Base-by-base conservation (phyloP, 2,113 vertebrate genomes). In the Cyanoderma ruficeps region DNA sequence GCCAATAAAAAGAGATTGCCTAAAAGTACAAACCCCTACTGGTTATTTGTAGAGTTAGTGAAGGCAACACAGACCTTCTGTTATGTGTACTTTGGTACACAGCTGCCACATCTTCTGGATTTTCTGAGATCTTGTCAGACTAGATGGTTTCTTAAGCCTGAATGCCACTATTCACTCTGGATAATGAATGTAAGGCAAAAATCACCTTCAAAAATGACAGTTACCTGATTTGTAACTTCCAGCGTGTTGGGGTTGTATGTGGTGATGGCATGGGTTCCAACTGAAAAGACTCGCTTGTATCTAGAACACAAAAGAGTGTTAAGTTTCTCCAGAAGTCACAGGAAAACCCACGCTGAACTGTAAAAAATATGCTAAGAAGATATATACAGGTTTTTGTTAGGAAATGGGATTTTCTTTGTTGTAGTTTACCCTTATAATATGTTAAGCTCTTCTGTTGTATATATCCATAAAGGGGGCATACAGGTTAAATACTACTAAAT, bases 141-240 rank as follows among this genome's bases (percentile, higher is more conserved):
- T 39, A 47, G 17, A 42, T 3, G 37, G 41, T 25, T 90, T 85
- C 49, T 72, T 11, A 87, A 85, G 49, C 39, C 44, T 61, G 33
- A 84, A 89, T 41, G 44, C 5, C 28, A 64, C 64, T 70, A 15
- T 25, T 46, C 15, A 37, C 33, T 91, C 53, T 15, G 25, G 5
- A 47, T 37, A 15, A 28, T 25, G 17, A 91, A 24, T 0, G 0
- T 0, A 37, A 75, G 33, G 46, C 37, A 81, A 37, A 61, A 79
- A 61, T 10, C 15, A 79, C 53, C 30, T 87, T 83, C 30, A 81
- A 52, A 88, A 55, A 22, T 14, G 1, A 30, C 4, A 80, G 94
- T 98, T 98, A 99, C 99, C 99, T 99, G 99, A 98, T 99, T 99
- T 85, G 99, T 99, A 97, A 99, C 98, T 99, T 99, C 99, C 97